Evolutionary conservation across 2,113 vertebrate genomes (phyloP).

Genomic region (Microtus pennsylvanicus): DNA sequence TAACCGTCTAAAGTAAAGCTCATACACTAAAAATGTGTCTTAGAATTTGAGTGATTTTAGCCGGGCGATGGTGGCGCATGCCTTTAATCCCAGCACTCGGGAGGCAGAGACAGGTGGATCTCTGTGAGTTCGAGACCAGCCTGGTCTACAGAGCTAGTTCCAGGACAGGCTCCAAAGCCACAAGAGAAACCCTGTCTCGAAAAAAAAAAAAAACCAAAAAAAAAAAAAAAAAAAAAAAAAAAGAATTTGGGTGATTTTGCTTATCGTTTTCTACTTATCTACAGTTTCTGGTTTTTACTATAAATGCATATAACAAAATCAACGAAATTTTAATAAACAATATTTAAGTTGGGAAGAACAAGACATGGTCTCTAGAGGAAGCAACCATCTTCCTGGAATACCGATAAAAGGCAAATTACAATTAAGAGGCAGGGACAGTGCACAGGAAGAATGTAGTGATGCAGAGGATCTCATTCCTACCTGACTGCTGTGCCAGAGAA

Average conservation of each 20-base stretch:
- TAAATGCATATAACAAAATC: background rate
- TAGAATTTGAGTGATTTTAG: background rate
- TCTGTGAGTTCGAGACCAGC: too few species aligned
- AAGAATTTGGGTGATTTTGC: background rate
- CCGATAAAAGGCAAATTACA: background rate
- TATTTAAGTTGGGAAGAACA: conserved; percentile 8
- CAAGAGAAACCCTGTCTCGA: too few species aligned
- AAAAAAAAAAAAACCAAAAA: too few species aligned
- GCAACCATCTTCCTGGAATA: background rate
- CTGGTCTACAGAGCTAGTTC: too few species aligned
- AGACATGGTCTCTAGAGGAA: conserved; percentile 1
- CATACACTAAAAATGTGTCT: conserved; percentile 7
- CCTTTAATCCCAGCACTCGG: too few species aligned
- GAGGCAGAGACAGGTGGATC: too few species aligned
- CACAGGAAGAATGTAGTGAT: background rate
- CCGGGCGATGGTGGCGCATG: too few species aligned
- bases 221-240: too few species aligned
- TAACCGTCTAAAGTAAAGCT: background rate
- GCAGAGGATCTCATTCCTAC: conserved; percentile 80
- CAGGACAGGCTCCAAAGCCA: too few species aligned
- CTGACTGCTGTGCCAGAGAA: conserved; percentile 92
- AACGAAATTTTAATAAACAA: conserved; percentile 33
- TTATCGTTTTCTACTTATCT: background rate
- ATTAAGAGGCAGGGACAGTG: background rate
- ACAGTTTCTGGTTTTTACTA: conserved; percentile 14